phyloP scores from a whole-genome alignment of 2,113 vertebrate species.

The Athene noctua region DNA sequence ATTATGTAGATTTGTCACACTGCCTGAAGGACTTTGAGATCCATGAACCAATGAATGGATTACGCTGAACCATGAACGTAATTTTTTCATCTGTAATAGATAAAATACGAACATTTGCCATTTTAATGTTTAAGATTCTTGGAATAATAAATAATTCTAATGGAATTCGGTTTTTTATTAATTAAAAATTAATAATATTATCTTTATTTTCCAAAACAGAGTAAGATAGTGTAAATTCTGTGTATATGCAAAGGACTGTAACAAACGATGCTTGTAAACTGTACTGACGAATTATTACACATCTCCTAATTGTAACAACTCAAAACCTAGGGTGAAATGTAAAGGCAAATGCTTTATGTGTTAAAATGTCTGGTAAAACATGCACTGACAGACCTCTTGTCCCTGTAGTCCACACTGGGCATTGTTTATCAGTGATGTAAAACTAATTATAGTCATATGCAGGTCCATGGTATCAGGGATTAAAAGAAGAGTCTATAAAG shows the following conservation, averaged over 20 bases:
- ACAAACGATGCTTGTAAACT: neutral
- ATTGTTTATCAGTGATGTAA: neutral
- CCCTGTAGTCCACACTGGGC: neutral
- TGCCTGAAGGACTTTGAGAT: slow-evolving; percentile 44
- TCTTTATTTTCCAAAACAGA: neutral
- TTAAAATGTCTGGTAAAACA: neutral
- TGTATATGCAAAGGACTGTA: neutral
- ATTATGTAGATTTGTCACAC: slow-evolving; percentile 48
- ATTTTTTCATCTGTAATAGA: slow-evolving; percentile 36
- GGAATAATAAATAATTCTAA: neutral
- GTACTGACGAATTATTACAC: neutral
- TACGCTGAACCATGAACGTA: slow-evolving; percentile 20
- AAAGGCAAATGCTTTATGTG: neutral
- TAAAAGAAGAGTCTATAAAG: neutral
- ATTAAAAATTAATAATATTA: neutral
- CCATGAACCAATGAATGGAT: slow-evolving; percentile 30
- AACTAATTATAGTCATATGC: neutral
- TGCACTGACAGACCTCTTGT: neutral
- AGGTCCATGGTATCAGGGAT: neutral
- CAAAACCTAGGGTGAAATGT: neutral
- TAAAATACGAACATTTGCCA: neutral
- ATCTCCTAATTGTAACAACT: neutral
- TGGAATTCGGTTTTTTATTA: neutral
- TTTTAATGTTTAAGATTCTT: slow-evolving; percentile 1
- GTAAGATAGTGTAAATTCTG: neutral